These are phyloP conservation scores for Psittacula cyanocephala DNA, from an alignment of 2,113 vertebrate species.

Conservation along the genomic window DNA sequence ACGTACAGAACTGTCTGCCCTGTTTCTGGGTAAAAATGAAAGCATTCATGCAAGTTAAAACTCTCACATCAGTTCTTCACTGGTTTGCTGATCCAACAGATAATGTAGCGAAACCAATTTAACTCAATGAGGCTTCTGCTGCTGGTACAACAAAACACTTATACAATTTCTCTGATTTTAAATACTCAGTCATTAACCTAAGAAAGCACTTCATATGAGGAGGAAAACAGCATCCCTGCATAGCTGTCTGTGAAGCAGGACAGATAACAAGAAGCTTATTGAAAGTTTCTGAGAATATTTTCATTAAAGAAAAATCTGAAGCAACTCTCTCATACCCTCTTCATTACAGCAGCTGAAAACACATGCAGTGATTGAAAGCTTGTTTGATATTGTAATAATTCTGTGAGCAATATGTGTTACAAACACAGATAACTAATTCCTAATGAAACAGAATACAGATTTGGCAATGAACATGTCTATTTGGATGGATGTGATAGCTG, in stretches of 20 bases:
- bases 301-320: not conserved
- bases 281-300: not conserved
- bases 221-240: not conserved
- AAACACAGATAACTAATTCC: not conserved
- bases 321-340: not conserved
- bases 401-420: not conserved
- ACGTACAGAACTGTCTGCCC: not conserved
- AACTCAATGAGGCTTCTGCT: constrained; percentile 49
- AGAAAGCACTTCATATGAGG: not conserved
- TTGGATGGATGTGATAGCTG: not conserved
- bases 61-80: constrained; percentile 1
- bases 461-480: not conserved
- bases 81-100: constrained; percentile 23
- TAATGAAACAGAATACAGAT: not conserved
- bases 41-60: not conserved
- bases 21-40: constrained; percentile 1
- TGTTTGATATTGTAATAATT: not conserved
- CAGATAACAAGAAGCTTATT: not conserved
- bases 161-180: constrained; percentile 27
- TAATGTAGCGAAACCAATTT: constrained; percentile 50
- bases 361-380: not conserved
- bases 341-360: not conserved
- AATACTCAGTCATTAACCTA: constrained; percentile 40
- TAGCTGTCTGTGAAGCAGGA: not conserved
- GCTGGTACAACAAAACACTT: constrained; percentile 5